Base-by-base conservation (phyloP, 2,797 vertebrate genomes). In the Muscicapa striata region DNA sequence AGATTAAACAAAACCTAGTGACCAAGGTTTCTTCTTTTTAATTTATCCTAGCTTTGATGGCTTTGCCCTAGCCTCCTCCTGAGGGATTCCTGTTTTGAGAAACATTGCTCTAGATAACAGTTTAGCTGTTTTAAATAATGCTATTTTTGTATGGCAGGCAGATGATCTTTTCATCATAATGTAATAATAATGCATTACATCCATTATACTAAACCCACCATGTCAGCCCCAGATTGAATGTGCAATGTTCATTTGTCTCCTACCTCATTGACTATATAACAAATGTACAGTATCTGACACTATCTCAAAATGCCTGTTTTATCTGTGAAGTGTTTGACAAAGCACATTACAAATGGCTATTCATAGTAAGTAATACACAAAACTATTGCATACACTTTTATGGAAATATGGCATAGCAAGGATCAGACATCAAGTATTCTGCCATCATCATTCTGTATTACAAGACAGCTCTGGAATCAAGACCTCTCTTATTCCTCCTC, bases 271-370 rank as follows among this genome's bases (percentile, higher is more conserved):
- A 43, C 15, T 41, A 8, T 22, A n/a, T 73, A 74, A 78, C 55
- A 94, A 94, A 95, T 79, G 89, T 63, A 77, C 40, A 84, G 15
- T 79, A 80, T 90, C 46, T 92, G 72, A 90, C 64, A 64, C 58
- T 94, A 83, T 86, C 93, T 89, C 66, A 79, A 55, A 94, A 93
- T 14, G 45, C 61, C 94, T 69, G 17, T 26, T 92, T 95, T 92
- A 89, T 92, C 95, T 89, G 51, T 13, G 45, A 80, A 81, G 46
- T 32, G 27, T 70, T 89, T 94, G 88, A 92, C 55, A 90, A 81
- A 96, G 80, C 27, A 76, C 46, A 73, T 67, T 93, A 83, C 45
- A 84, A 95, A 85, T 64, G 45, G 24, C 20, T 87, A 54, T 73
- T 92, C 55, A 27, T 67, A 80, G 40, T 59, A 34, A 94, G 30